Evolutionary conservation across 2,113 vertebrate genomes (phyloP).

Genomic region (Corythaixoides concolor): DNA sequence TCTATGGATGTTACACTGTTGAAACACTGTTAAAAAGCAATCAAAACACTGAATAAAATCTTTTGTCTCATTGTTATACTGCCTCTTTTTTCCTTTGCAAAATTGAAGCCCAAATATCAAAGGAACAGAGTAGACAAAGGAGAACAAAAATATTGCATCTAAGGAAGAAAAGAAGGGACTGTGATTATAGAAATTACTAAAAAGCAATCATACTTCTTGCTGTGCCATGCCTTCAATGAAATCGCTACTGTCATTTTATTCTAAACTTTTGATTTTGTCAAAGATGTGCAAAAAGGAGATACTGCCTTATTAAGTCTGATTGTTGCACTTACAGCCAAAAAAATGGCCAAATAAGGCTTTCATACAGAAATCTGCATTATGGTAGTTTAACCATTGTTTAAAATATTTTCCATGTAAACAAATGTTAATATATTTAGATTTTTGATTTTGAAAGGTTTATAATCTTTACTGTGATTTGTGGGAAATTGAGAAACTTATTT

Average conservation of each 20-base stretch:
- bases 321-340: background rate
- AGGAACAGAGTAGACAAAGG: background rate
- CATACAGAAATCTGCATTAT: background rate
- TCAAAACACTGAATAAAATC: background rate
- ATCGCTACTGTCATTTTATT: background rate
- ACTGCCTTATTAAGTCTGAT: fast-evolving
- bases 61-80: background rate
- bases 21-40: background rate
- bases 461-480: background rate
- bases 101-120: background rate
- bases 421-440: background rate
- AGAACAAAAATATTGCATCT: background rate
- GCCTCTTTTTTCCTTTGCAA: background rate
- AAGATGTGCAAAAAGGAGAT: background rate
- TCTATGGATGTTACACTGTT: background rate
- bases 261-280: background rate
- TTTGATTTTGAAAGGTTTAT: background rate
- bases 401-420: background rate
- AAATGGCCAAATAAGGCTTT: background rate
- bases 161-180: background rate
- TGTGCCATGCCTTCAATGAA: background rate
- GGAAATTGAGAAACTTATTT: background rate
- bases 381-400: background rate
- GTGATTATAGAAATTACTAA: background rate
- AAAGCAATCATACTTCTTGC: background rate